Conservation (phyloP, 1,140 invertebrate genomes). For the Apis laboriosa region DNA sequence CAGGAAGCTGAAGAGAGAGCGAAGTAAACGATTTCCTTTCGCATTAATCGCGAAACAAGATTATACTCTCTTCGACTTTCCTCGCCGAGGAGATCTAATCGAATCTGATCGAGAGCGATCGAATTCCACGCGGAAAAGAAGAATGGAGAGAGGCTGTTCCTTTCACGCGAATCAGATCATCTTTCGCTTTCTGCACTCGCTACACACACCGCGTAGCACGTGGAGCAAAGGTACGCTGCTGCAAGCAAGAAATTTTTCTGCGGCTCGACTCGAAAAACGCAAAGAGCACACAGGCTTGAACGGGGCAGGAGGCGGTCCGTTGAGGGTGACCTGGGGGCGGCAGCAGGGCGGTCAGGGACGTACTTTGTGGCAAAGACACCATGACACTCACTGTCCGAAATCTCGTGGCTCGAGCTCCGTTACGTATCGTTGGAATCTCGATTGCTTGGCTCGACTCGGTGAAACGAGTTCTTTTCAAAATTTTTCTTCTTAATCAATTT, state of each 20-base stretch:
- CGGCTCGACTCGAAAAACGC: background rate
- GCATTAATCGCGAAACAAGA: too few species aligned
- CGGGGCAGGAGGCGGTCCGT: slow-evolving; percentile 71
- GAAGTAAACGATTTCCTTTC: too few species aligned
- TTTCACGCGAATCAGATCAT: background rate
- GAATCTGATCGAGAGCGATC: background rate
- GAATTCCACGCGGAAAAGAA: background rate
- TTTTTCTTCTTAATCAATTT: too few species aligned
- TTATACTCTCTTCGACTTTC: too few species aligned
- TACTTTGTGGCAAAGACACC: slow-evolving; percentile 77
- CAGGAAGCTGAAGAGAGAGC: too few species aligned
- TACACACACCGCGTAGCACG: background rate
- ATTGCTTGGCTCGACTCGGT: too few species aligned
- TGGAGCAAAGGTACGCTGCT: background rate
- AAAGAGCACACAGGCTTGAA: slow-evolving; percentile 15
- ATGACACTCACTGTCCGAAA: slow-evolving; percentile 47
- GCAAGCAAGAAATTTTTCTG: slow-evolving; percentile 3
- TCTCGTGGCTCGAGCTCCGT: slow-evolving; percentile 34
- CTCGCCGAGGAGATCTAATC: too few species aligned
- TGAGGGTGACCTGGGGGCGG: slow-evolving; percentile 72
- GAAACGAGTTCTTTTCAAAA: too few species aligned
- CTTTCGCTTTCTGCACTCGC: slow-evolving; percentile 9
- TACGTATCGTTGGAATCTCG: background rate
- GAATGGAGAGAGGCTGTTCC: background rate
- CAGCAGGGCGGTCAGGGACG: slow-evolving; percentile 76